A percentile compares a stretch with the other conserved stretches of the same genome.
These are phyloP conservation scores for Apodemus speciosus DNA, from an alignment of 2,113 vertebrate species.

Conservation along the genomic window DNA sequence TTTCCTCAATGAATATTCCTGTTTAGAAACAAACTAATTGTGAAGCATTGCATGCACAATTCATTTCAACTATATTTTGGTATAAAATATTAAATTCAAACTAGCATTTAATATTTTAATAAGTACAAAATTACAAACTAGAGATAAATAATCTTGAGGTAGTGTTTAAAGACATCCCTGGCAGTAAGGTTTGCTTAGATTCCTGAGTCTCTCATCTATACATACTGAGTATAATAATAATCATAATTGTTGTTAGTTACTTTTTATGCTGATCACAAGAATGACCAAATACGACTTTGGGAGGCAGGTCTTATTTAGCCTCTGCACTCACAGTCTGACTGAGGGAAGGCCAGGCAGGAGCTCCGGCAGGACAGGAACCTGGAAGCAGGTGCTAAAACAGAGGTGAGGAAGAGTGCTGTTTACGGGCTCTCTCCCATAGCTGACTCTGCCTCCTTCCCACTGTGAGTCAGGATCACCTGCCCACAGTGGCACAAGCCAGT, in stretches of 20 bases:
- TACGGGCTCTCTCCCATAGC: background rate
- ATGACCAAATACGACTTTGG: no score
- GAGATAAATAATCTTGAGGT: slow-evolving; percentile 1
- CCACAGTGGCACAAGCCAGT: background rate
- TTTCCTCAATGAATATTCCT: background rate
- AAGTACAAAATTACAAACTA: slow-evolving; percentile 39
- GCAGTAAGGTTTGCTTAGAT: background rate
- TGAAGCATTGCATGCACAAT: slow-evolving; percentile 23
- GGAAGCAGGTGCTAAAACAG: background rate
- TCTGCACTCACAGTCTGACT: background rate
- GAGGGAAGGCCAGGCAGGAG: background rate
- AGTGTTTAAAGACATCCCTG: background rate
- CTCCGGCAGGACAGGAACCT: background rate
- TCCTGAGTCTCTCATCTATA: slow-evolving; percentile 44
- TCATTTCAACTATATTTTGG: slow-evolving; percentile 44
- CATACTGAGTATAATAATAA: slow-evolving; percentile 55
- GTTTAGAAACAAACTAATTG: slow-evolving; percentile 59
- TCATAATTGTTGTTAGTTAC: background rate
- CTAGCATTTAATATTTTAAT: background rate
- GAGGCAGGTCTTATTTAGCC: background rate
- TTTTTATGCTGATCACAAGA: background rate
- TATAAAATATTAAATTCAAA: slow-evolving; percentile 8
- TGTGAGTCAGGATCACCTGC: background rate
- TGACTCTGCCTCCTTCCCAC: background rate
- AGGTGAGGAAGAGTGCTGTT: background rate